Percentiles rank a stretch among this genome's conserved stretches.
Conservation (phyloP, 2,113 vertebrate genomes). For the Ameiurus melas region DNA sequence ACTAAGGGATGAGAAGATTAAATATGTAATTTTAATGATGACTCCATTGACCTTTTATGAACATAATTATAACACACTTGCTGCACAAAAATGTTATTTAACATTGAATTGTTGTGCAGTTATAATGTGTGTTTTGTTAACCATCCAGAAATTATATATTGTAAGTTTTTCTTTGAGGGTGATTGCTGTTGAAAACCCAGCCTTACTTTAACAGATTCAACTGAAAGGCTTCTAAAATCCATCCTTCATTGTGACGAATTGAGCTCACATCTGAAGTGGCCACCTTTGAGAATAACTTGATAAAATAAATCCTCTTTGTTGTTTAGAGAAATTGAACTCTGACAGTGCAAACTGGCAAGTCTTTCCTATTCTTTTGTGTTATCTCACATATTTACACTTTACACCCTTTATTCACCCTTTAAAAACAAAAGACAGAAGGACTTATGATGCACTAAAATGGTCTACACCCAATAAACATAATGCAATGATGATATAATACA, state of each 20-base stretch:
- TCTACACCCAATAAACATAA: not conserved
- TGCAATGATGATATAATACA: not conserved
- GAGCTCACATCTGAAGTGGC: conserved; percentile 30
- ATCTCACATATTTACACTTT: not conserved
- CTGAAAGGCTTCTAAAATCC: conserved; percentile 9
- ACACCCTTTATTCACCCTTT: not conserved
- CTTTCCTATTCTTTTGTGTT: not conserved
- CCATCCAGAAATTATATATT: not conserved
- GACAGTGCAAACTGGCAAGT: not conserved
- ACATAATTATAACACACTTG: not conserved
- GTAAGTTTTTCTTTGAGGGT: not conserved
- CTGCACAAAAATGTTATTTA: not conserved
- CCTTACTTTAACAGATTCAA: not conserved
- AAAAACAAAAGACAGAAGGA: conserved; percentile 20
- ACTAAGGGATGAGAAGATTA: not conserved
- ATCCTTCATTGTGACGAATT: conserved; percentile 23
- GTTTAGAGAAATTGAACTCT: conserved; percentile 35
- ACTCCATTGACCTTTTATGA: not conserved
- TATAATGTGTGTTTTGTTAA: not conserved
- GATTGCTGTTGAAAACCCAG: not conserved
- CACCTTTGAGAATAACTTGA: conserved; percentile 12
- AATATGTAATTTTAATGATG: not conserved
- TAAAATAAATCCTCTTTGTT: conserved; percentile 23
- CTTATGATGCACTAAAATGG: not conserved
- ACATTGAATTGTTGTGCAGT: not conserved